Base-by-base conservation (phyloP, 1,140 invertebrate genomes). In the Ceratosolen solmsi region DNA sequence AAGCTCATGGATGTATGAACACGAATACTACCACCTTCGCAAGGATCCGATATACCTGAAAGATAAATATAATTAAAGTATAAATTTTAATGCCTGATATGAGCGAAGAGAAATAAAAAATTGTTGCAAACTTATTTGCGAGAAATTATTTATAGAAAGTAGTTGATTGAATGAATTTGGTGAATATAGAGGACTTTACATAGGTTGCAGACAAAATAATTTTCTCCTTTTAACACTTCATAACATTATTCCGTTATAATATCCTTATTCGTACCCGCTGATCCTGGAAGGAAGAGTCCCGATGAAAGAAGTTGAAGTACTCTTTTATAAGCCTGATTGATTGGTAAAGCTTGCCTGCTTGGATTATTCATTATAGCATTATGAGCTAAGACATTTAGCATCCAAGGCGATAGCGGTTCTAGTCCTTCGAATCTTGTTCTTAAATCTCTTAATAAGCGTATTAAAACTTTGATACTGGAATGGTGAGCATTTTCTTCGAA, bases 401-500 rank as follows among this genome's bases (percentile, higher is more conserved):
- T 98, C 98, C 98, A 99, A 1, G 98, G 97, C 15, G 96, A 97
- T 0, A 99, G 92, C 3, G 97, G 95, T 80, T 97, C 94, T 63
- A 99, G 94, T 5, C 98, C 97, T 84, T 97, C 94, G 91, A 98
- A 99, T 76, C 98, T 93, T 65, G 94, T 95, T 85, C 96, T 94
- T 83, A 99, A 93, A 92, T 99, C 98, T 85, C 97, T 94, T 1
- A 99, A 91, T 27, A 99, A 93, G 20, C 98, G 94, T 84, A 99
- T 98, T 0, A 99, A 91, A 20, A 98, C 96, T 93, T 99, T 99
- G 72, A 99, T 98, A 46, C 97, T 97, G 5, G 98, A 98, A 91
- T 99, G 98, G 89, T 97, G 97, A 9, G 97, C 98, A 91, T 99
- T 99, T 92, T 99, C 98, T 89, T 99, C 98, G 91, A 99, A 99